Conservation (phyloP, 2,888 invertebrate genomes). For the Dryococelus australis region DNA sequence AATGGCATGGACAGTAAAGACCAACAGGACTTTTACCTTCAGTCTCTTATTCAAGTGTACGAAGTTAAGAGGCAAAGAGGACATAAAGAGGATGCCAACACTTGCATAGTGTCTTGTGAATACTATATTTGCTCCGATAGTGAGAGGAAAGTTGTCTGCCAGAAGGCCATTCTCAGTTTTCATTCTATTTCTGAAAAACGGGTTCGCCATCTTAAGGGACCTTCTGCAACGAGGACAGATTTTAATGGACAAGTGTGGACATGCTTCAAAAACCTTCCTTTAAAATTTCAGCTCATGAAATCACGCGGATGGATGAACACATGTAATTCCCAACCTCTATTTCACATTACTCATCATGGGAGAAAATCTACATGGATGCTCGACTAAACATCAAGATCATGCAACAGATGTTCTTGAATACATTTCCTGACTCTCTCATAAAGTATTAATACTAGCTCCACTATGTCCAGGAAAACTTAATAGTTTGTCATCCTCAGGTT, state of each 20-base stretch:
- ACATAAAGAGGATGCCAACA: no score
- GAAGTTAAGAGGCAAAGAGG: no score
- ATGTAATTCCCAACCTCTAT: neutral
- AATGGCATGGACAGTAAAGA: no score
- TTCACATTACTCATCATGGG: neutral
- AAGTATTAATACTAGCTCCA: slow-evolving; percentile 34
- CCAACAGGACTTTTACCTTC: no score
- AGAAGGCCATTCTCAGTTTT: no score
- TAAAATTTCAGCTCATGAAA: neutral
- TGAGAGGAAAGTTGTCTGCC: no score
- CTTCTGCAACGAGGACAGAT: neutral
- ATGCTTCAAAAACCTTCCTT: neutral
- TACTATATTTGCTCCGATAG: no score
- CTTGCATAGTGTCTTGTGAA: no score
- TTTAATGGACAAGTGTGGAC: neutral
- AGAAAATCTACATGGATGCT: slow-evolving; percentile 47
- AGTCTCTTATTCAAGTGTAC: no score
- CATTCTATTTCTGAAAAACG: neutral
- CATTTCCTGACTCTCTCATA: neutral
- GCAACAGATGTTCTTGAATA: neutral
- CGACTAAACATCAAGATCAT: slow-evolving; percentile 40
- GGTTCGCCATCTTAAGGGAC: neutral
- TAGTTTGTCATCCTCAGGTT: slow-evolving; percentile 36
- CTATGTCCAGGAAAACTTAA: slow-evolving; percentile 33
- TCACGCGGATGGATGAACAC: neutral